phyloP scores from a whole-genome alignment of 1,140 invertebrate genomes.

The Cardiocondyla obscurior region DNA sequence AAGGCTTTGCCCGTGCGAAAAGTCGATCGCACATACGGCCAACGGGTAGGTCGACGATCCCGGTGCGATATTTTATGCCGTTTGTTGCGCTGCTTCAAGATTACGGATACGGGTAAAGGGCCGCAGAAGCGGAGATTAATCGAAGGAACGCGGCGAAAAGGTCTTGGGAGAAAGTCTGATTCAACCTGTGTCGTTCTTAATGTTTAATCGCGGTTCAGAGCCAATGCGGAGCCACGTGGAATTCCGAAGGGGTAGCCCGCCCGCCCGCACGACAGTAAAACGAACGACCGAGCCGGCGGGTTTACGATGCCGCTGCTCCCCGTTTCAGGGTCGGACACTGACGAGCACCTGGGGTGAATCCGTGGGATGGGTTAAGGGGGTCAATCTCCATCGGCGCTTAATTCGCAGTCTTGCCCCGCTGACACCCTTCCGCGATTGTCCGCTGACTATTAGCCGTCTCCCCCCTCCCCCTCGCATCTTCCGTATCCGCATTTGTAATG shows the following conservation, averaged over 20 bases:
- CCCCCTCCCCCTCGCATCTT: background rate
- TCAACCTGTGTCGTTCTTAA: conserved; percentile 56
- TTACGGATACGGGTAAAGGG: conserved; percentile 12
- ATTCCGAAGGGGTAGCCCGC: conserved; percentile 45
- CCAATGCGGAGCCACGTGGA: conserved; percentile 55
- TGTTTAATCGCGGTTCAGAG: conserved; percentile 67
- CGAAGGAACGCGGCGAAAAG: conserved; percentile 6
- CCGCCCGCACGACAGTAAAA: conserved; percentile 65
- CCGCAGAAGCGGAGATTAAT: conserved; percentile 30
- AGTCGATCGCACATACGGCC: conserved; percentile 11
- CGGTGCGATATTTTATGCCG: conserved; percentile 33
- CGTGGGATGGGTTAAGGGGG: conserved; percentile 68
- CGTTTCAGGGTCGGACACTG: conserved; percentile 73
- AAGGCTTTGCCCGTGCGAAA: background rate
- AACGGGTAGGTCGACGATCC: conserved; percentile 10
- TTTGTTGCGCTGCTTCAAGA: conserved; percentile 34
- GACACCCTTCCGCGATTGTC: conserved; percentile 66
- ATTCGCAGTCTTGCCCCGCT: conserved; percentile 70
- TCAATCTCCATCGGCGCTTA: conserved; percentile 71
- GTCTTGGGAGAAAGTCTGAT: conserved; percentile 49
- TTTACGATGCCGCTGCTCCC: conserved; percentile 62
- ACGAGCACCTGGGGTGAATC: conserved; percentile 73
- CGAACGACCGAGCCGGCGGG: conserved; percentile 66
- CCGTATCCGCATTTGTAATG: background rate
- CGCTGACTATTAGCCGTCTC: background rate